Evolutionary conservation across 1,140 invertebrate genomes (phyloP), one percentile per base, ranked within the genome.

Genomic region (Listronotus bonariensis): DNA sequence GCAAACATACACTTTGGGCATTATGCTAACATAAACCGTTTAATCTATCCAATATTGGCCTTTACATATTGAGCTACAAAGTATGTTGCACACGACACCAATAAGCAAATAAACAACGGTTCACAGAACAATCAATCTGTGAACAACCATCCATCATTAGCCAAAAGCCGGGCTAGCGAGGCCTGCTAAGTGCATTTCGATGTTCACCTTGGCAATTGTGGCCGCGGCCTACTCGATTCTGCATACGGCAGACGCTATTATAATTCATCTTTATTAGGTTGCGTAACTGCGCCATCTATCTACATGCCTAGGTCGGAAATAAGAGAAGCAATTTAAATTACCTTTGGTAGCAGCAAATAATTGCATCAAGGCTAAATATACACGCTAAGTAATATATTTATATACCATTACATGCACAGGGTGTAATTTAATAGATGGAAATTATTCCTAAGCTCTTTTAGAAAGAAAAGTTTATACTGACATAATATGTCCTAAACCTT

Each of bases 211-310:
- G 32, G 54, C 63, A 46, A 49, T 55, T 57, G 53, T 41, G 52
- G 45, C 36, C 32, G 32, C 15, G 42, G 26, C 43, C 54, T 59
- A 53, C 55, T 46, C 56, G 34, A 52, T 59, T 65, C 48, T 57
- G 52, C 61, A 64, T 62, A 64, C 53, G 18, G 45, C 38, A 55
- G 54, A 43, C 45, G 63, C 55, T 36, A 64, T 64, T 59, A 53
- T 65, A 58, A 65, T 65, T 58, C 56, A 54, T 65, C 63, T 58
- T 65, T 65, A 59, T 65, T 65, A 65, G 6, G 57, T 51, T 41
- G 46, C 43, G 14, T 12, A 6, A 15, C 15, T 14, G 15, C 11
- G 40, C 55, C 38, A 46, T 45, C 32, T 45, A 45, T 57, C 43
- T 26, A 26, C 9, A 14, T 45, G 55, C 8, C 34, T 36, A 41